Percentiles rank a stretch among this genome's conserved stretches.
Evolutionary conservation across 2,797 vertebrate genomes (phyloP).

Genomic region (Muscicapa striata): DNA sequence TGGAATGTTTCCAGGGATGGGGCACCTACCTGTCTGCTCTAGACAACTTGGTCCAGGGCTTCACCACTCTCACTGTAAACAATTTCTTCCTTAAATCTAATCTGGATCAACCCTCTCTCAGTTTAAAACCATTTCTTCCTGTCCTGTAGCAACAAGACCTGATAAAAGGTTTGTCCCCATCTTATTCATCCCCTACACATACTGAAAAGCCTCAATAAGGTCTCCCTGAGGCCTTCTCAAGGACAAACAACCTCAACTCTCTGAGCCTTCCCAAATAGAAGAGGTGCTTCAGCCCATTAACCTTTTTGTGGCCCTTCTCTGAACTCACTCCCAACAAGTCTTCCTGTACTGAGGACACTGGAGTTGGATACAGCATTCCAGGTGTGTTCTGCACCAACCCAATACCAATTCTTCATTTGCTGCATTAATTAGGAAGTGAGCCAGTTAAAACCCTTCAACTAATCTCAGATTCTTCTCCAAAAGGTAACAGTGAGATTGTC

Average conservation of each 20-base stretch:
- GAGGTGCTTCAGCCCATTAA: not conserved
- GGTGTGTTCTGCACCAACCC: not conserved
- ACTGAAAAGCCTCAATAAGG: not conserved
- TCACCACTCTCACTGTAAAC: not conserved
- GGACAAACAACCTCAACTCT: not conserved
- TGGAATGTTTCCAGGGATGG: not conserved
- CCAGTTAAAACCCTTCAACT: not conserved
- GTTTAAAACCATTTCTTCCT: not conserved
- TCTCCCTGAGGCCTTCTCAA: not conserved
- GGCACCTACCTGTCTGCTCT: not conserved
- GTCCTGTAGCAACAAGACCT: not conserved
- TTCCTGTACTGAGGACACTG: not conserved
- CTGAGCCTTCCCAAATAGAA: not conserved
- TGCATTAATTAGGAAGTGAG: slow-evolving; percentile 16
- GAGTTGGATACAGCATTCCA: not conserved
- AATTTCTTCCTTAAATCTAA: not conserved
- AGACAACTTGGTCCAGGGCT: not conserved
- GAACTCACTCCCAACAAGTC: not conserved
- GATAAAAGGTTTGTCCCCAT: not conserved
- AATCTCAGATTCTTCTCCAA: not conserved
- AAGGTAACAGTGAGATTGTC: not conserved
- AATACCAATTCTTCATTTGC: not conserved
- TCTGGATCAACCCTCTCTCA: not conserved
- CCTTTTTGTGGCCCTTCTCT: not conserved
- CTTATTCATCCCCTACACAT: not conserved